These are phyloP conservation scores for Celastrina argiolus DNA, from an alignment of 2,888 invertebrate species.

Conservation along the genomic window DNA sequence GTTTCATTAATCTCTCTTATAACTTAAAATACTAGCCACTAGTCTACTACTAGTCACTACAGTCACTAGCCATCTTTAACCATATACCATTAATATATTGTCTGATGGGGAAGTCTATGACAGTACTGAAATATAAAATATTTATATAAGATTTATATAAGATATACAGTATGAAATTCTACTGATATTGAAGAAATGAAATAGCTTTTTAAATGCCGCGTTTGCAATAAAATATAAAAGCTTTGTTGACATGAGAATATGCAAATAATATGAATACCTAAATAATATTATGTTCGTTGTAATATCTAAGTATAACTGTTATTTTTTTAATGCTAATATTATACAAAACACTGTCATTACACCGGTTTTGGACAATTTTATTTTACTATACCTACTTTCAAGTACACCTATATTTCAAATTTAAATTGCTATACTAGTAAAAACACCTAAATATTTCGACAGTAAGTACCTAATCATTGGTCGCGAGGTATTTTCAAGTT, in stretches of 20 bases:
- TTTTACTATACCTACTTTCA: background rate
- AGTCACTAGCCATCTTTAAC: too few species aligned
- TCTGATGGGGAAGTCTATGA: too few species aligned
- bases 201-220: background rate
- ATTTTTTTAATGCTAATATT: background rate
- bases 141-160: too few species aligned
- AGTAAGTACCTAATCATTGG: too few species aligned
- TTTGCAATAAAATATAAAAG: background rate
- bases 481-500: too few species aligned
- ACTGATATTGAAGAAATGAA: background rate
- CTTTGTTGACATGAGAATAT: slow-evolving; percentile 2
- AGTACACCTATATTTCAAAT: background rate
- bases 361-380: background rate
- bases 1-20: too few species aligned
- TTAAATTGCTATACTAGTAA: background rate
- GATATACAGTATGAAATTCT: too few species aligned
- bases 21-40: too few species aligned
- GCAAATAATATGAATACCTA: background rate
- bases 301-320: background rate
- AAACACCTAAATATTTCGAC: too few species aligned
- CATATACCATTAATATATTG: too few species aligned
- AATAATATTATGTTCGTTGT: background rate
- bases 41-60: too few species aligned
- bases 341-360: background rate
- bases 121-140: too few species aligned